Base-by-base conservation (phyloP, 2,797 vertebrate genomes). In the Gallinago nigripennis region DNA sequence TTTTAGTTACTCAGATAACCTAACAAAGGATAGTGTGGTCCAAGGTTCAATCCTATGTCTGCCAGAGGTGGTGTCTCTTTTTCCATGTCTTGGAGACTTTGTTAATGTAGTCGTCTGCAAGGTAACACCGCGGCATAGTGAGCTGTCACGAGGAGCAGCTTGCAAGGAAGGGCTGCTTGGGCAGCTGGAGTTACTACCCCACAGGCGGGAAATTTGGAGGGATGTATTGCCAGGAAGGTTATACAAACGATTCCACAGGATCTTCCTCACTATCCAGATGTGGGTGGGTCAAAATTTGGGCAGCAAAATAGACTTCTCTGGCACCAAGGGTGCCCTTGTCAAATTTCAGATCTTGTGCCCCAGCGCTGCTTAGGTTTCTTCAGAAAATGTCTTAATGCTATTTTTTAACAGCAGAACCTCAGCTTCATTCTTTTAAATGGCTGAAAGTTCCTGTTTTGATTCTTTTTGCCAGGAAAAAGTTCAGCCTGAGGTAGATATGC, bases 401-500 rank as follows among this genome's bases (percentile, higher is more conserved):
- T 81, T 86, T 92, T 83, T 82, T 79, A 61, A 57, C 18, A 90
- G 57, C 27, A 86, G 70, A 94, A 77, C 56, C 39, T 88, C 75
- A 82, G 12, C 24, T 94, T 94, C 28, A 4, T 77, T 95, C 58
- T 90, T 94, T 94, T 69, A 86, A 86, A 64, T 91, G 63, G 43
- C 82, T 92, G 56, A 80, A 92, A 73, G 39, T 64, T 88, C 37
- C 58, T 92, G 48, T 71, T 92, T 94, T 84, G 70, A 80, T 60
- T 91, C 54, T 66, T 82, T 39, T 88, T 4, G 45, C 82, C 81
- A 94, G 70, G 48, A 88, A 73, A 90, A 95, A 88, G 87, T 91
- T 94, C 82, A 94, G 30, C 58, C 48, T 82, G 51, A 88, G 80
- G 51, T 86, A 81, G 72, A 83, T 77, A 25, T n/a, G 18, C 48